Conservation (phyloP, 1,140 invertebrate genomes). For the Penaeus chinensis region DNA sequence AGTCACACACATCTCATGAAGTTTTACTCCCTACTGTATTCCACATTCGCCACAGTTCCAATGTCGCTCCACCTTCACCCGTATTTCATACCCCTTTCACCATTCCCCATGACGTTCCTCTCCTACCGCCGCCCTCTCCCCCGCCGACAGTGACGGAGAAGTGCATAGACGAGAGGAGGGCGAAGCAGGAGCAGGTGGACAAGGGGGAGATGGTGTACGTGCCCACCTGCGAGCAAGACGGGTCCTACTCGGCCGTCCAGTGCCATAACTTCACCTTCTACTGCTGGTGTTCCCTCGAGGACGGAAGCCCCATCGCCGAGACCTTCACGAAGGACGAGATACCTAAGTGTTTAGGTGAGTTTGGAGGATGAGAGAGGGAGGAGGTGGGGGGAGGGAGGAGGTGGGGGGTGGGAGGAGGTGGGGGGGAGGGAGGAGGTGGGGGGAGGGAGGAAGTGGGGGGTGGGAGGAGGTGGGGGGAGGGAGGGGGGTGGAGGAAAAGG, state of each 20-base stretch:
- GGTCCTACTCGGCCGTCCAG: slow-evolving; percentile 55
- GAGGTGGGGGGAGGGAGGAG: too few species aligned
- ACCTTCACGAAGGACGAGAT: slow-evolving; percentile 14
- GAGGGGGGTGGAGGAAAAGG: too few species aligned
- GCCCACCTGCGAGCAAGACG: slow-evolving; percentile 52
- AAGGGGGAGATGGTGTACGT: slow-evolving; percentile 50
- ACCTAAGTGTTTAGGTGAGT: slow-evolving; percentile 41
- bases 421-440: not conserved
- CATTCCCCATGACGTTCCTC: not conserved
- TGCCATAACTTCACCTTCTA: slow-evolving; percentile 61
- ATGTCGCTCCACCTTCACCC: not conserved
- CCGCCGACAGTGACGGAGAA: slow-evolving; percentile 55
- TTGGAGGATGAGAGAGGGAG: not conserved
- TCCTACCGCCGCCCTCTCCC: not conserved
- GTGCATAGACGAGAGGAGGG: slow-evolving; percentile 46
- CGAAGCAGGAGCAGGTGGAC: slow-evolving; percentile 26
- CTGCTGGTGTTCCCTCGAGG: slow-evolving; percentile 60
- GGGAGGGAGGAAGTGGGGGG: too few species aligned
- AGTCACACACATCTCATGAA: too few species aligned
- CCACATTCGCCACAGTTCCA: too few species aligned
- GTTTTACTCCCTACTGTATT: too few species aligned
- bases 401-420: too few species aligned
- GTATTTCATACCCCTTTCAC: not conserved
- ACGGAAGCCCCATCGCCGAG: slow-evolving; percentile 45
- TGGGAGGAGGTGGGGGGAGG: too few species aligned